Evolutionary conservation across 1,140 invertebrate genomes (phyloP).

Genomic region (Harlomillsia oculata): DNA sequence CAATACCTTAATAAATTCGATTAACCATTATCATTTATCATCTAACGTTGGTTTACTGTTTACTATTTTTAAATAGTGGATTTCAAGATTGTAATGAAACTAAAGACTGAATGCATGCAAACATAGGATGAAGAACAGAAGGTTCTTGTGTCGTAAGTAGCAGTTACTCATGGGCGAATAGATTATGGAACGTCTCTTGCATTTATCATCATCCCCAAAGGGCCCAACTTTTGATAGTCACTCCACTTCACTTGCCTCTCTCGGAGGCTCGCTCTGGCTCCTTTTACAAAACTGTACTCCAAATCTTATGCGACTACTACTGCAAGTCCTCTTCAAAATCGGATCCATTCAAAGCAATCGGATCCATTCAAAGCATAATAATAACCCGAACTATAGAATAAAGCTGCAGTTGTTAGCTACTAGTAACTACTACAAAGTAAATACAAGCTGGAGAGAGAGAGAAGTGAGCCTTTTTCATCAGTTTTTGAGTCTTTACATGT

Average conservation of each 20-base stretch:
- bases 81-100: too few relatives aligned
- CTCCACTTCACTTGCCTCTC: conserved; percentile 1
- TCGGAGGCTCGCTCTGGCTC: neutral
- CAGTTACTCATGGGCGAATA: conserved; percentile 16
- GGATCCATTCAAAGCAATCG: too few relatives aligned
- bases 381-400: neutral
- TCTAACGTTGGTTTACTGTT: too few relatives aligned
- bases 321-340: too few relatives aligned
- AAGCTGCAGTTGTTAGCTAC: too few relatives aligned
- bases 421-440: conserved; percentile 3
- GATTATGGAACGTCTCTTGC: conserved; percentile 21
- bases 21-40: too few relatives aligned
- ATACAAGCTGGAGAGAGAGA: neutral
- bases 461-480: too few relatives aligned
- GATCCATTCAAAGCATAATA: neutral
- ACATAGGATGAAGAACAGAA: too few relatives aligned
- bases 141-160: too few relatives aligned
- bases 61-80: too few relatives aligned
- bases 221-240: conserved; percentile 30
- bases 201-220: conserved; percentile 32
- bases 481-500: neutral
- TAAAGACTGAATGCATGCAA: too few relatives aligned
- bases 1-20: too few relatives aligned
- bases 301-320: neutral
- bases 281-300: neutral